Percentiles rank a stretch among this genome's conserved stretches.
Evolutionary conservation across 2,113 vertebrate species (phyloP).

Genomic region (Poicephalus meyeri): DNA sequence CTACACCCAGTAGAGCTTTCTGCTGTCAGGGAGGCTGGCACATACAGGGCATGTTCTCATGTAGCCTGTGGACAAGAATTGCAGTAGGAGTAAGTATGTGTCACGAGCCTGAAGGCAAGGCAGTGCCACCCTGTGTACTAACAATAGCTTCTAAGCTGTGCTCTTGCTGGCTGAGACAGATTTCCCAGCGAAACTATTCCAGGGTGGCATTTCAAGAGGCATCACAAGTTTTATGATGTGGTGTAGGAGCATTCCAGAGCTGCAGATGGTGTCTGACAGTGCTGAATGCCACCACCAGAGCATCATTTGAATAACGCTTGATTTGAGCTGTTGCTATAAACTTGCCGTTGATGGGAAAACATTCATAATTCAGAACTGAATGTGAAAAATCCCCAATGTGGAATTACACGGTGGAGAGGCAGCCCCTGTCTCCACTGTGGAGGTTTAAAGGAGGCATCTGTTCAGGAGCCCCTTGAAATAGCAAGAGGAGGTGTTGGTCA

Average conservation of each 20-base stretch:
- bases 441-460: background rate
- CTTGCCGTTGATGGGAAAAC: conserved; percentile 5
- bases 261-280: conserved; percentile 38
- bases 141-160: background rate
- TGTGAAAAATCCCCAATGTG: background rate
- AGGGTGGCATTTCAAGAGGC: conserved; percentile 43
- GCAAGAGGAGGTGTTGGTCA: accelerated
- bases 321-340: conserved; percentile 51
- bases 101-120: background rate
- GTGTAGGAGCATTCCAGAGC: conserved; percentile 6
- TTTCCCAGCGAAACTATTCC: conserved; percentile 10
- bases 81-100: background rate
- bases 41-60: accelerated
- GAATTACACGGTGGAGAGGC: background rate
- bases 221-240: background rate
- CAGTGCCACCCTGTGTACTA: background rate
- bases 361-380: conserved; percentile 58
- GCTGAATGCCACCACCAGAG: conserved; percentile 35
- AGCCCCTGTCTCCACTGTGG: background rate
- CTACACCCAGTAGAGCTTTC: background rate
- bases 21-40: accelerated
- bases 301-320: conserved; percentile 59
- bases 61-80: background rate
- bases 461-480: background rate
- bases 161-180: background rate